phyloP scores from a whole-genome alignment of 2,888 invertebrate genomes.

The Bibio marci region DNA sequence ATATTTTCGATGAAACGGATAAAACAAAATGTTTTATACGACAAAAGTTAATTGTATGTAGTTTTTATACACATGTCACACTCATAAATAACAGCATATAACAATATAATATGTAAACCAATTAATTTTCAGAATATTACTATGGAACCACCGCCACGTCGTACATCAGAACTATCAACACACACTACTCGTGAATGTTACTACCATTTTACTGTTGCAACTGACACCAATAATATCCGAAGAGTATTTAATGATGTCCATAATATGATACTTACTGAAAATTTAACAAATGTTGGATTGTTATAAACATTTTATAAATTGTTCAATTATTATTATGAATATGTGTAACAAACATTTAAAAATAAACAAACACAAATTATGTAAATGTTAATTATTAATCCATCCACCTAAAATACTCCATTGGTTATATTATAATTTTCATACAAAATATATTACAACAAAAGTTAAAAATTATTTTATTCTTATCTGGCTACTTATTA shows the following conservation, averaged over 20 bases:
- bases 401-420: too few species aligned
- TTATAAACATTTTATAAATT: conserved; percentile 4
- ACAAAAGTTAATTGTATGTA: conserved; percentile 43
- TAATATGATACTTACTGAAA: conserved; percentile 39
- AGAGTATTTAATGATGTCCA: conserved; percentile 59
- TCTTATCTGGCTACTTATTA: too few species aligned
- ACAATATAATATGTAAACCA: background rate
- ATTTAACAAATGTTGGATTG: conserved; percentile 30
- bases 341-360: too few species aligned
- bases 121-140: conserved; percentile 35
- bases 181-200: conserved; percentile 39
- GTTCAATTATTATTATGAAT: too few species aligned
- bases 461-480: too few species aligned
- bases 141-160: conserved; percentile 29
- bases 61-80: too few species aligned
- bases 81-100: background rate
- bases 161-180: conserved; percentile 23
- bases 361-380: too few species aligned
- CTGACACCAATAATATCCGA: conserved; percentile 54
- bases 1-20: conserved; percentile 42
- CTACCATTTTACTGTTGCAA: conserved; percentile 58
- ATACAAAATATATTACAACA: too few species aligned
- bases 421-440: too few species aligned
- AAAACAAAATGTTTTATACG: conserved; percentile 48
- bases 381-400: too few species aligned